A percentile compares a stretch with the other conserved stretches of the same genome.
phyloP scores from a whole-genome alignment of 2,113 vertebrate genomes.

The Lates calcarifer region DNA sequence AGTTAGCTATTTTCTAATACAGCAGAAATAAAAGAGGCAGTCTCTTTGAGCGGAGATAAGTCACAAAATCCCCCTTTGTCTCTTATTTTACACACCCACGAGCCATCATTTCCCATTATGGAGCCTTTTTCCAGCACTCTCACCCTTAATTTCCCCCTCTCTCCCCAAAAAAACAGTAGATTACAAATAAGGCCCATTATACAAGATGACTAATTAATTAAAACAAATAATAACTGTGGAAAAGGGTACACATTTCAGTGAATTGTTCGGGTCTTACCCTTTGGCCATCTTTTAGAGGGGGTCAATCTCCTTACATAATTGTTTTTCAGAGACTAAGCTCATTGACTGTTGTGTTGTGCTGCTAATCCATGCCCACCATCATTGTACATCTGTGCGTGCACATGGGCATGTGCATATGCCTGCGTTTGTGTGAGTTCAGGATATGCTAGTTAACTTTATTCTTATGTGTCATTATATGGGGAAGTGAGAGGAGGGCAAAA shows the following conservation, averaged over 20 bases:
- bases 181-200: neutral
- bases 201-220: neutral
- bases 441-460: slow-evolving; percentile 34
- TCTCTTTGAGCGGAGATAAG: slow-evolving; percentile 27
- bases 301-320: slow-evolving; percentile 72
- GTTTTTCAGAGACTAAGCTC: slow-evolving; percentile 72
- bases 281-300: slow-evolving; percentile 48
- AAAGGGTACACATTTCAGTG: slow-evolving; percentile 15
- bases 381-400: slow-evolving; percentile 57
- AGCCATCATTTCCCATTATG: neutral
- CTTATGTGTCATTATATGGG: neutral
- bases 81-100: neutral
- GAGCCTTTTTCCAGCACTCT: neutral
- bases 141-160: neutral
- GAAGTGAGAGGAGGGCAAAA: neutral
- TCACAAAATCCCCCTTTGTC: neutral
- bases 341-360: slow-evolving; percentile 64
- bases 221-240: neutral
- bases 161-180: neutral
- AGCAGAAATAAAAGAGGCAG: slow-evolving; percentile 3
- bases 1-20: slow-evolving; percentile 14
- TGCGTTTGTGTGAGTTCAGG: slow-evolving; percentile 16
- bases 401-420: slow-evolving; percentile 37
- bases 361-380: slow-evolving; percentile 69
- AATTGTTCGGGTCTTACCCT: slow-evolving; percentile 19